A percentile compares a stretch with the other conserved stretches of the same genome.
Conservation (phyloP, 2,888 invertebrate genomes). For the Junonia oenone region DNA sequence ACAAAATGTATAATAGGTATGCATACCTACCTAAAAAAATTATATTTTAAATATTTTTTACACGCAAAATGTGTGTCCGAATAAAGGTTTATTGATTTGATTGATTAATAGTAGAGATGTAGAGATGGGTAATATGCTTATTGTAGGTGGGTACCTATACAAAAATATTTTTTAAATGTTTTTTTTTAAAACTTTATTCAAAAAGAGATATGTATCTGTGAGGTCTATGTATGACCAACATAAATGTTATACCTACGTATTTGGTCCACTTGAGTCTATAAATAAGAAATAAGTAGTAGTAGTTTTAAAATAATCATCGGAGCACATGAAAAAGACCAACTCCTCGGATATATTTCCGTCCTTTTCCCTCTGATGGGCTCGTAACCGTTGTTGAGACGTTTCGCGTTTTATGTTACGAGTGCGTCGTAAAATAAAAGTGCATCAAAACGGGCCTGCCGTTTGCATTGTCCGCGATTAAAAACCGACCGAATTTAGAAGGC, state of each 20-base stretch:
- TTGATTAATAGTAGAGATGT: too few relatives aligned
- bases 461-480: slow-evolving; percentile 72
- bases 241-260: not conserved
- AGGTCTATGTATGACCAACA: too few relatives aligned
- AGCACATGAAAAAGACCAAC: slow-evolving; percentile 37
- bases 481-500: slow-evolving; percentile 47
- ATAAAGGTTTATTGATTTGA: too few relatives aligned
- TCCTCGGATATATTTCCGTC: slow-evolving; percentile 34
- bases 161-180: too few relatives aligned
- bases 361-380: slow-evolving; percentile 47
- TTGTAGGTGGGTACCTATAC: too few relatives aligned
- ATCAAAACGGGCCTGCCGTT: slow-evolving; percentile 70
- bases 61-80: too few relatives aligned
- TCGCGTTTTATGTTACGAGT: slow-evolving; percentile 75
- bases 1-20: too few relatives aligned
- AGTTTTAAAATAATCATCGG: not conserved
- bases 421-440: slow-evolving; percentile 77
- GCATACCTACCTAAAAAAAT: too few relatives aligned
- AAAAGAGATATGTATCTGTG: too few relatives aligned
- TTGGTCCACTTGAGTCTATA: not conserved
- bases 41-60: too few relatives aligned
- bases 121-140: too few relatives aligned
- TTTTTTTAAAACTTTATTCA: too few relatives aligned
- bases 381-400: slow-evolving; percentile 74
- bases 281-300: not conserved